Conservation (phyloP, 2,888 invertebrate species). For the Embidobia sp. region DNA sequence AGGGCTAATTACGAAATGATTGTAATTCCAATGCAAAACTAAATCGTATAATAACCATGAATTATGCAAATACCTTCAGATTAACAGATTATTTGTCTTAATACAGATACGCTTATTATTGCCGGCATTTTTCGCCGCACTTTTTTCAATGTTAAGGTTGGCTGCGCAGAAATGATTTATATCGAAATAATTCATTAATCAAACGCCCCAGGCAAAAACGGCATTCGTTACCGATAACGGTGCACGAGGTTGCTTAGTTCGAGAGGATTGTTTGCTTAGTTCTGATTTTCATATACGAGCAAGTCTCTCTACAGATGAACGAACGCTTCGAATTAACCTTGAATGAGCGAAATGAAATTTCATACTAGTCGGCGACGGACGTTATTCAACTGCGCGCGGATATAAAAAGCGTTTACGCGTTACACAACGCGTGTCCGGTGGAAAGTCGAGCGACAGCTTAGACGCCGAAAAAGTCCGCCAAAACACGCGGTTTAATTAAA, state of each 20-base stretch:
- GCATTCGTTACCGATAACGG: slow-evolving; percentile 2
- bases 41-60: slow-evolving; percentile 12
- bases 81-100: slow-evolving; percentile 30
- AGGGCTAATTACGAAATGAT: slow-evolving; percentile 21
- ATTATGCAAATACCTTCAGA: slow-evolving; percentile 23
- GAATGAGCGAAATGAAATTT: slow-evolving; percentile 23
- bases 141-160: slow-evolving; percentile 17
- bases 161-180: slow-evolving; percentile 23
- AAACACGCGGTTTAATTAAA: slow-evolving; percentile 28
- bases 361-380: not conserved
- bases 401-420: slow-evolving; percentile 11
- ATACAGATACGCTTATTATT: slow-evolving; percentile 26
- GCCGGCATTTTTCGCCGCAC: slow-evolving; percentile 3
- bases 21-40: slow-evolving; percentile 18
- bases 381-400: slow-evolving; percentile 11
- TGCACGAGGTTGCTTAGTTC: slow-evolving; percentile 6
- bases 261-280: slow-evolving; percentile 11
- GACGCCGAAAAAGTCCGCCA: slow-evolving; percentile 13
- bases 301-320: not conserved
- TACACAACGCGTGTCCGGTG: slow-evolving; percentile 4
- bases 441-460: not conserved
- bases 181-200: slow-evolving; percentile 44
- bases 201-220: slow-evolving; percentile 11
- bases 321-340: slow-evolving; percentile 5
- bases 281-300: slow-evolving; percentile 1